These are phyloP conservation scores for Temnothorax rugatulus DNA, from an alignment of 2,888 invertebrate species.

Conservation along the genomic window DNA sequence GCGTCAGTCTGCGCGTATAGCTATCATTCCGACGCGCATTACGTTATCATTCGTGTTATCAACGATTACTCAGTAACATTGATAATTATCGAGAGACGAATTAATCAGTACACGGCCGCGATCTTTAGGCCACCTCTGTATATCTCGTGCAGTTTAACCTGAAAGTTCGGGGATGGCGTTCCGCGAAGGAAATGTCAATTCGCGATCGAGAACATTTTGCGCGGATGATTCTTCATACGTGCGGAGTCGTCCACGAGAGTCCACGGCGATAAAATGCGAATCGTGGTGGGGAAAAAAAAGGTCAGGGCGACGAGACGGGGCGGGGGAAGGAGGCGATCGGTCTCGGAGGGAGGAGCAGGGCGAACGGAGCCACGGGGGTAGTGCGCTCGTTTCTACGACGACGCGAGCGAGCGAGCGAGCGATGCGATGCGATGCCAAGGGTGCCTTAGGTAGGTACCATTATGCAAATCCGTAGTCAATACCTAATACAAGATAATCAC, in stretches of 20 bases:
- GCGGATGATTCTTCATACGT: conserved; percentile 10
- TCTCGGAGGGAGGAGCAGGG: conserved; percentile 23
- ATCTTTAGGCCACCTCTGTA: background rate
- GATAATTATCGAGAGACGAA: conserved; percentile 3
- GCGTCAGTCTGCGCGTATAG: conserved; percentile 7
- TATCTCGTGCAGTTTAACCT: no score
- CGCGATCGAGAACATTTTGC: background rate
- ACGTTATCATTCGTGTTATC: conserved; percentile 20
- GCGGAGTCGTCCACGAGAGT: background rate
- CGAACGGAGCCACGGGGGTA: conserved; percentile 59
- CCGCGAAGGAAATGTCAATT: background rate
- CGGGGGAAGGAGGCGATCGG: conserved; percentile 28
- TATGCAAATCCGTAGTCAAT: conserved; percentile 86
- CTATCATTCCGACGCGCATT: conserved; percentile 12
- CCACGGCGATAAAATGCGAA: conserved; percentile 19
- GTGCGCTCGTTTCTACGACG: conserved; percentile 65
- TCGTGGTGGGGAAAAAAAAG: background rate
- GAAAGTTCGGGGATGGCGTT: background rate
- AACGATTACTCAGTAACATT: background rate
- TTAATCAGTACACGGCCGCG: background rate
- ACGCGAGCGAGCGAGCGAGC: conserved; percentile 24
- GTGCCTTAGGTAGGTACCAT: conserved; percentile 82
- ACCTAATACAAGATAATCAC: conserved; percentile 86
- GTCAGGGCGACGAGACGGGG: conserved; percentile 20
- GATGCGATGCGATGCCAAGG: conserved; percentile 57